Conservation (phyloP, 1,140 invertebrate species). For the Luehdorfia chinensis region DNA sequence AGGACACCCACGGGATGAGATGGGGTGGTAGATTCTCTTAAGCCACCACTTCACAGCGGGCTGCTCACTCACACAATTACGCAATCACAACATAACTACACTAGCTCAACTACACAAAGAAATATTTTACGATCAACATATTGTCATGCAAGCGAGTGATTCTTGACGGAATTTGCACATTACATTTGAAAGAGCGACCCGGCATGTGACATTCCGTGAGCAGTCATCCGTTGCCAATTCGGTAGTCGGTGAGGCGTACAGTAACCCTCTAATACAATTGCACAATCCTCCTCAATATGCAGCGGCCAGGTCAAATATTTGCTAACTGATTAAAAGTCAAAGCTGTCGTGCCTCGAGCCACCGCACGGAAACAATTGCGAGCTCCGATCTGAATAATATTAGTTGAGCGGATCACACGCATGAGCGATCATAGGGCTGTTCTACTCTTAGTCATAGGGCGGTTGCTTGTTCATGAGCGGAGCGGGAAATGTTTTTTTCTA, state of each 20-base stretch:
- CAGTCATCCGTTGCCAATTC: conserved; percentile 29
- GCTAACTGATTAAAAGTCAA: conserved; percentile 66
- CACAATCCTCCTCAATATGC: conserved; percentile 60
- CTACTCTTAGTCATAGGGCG: not conserved
- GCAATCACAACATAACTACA: too few relatives aligned
- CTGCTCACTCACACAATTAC: too few relatives aligned
- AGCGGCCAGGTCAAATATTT: conserved; percentile 48
- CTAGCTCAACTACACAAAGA: too few relatives aligned
- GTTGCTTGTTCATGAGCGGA: not conserved
- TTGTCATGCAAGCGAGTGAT: too few relatives aligned
- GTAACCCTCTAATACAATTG: conserved; percentile 56
- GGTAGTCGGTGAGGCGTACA: conserved; percentile 30
- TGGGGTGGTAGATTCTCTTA: too few relatives aligned
- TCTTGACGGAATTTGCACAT: too few relatives aligned
- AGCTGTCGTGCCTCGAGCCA: conserved; percentile 54
- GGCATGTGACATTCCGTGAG: conserved; percentile 41
- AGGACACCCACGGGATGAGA: too few relatives aligned
- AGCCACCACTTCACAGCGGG: too few relatives aligned
- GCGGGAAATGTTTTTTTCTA: conserved; percentile 1
- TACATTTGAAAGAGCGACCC: too few relatives aligned
- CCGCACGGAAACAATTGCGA: conserved; percentile 41
- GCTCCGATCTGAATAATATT: conserved; percentile 54
- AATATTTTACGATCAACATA: too few relatives aligned
- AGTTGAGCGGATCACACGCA: conserved; percentile 42
- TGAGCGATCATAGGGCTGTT: conserved; percentile 45